phyloP scores from a whole-genome alignment of 2,888 invertebrate genomes.

The Chesias legatella region DNA sequence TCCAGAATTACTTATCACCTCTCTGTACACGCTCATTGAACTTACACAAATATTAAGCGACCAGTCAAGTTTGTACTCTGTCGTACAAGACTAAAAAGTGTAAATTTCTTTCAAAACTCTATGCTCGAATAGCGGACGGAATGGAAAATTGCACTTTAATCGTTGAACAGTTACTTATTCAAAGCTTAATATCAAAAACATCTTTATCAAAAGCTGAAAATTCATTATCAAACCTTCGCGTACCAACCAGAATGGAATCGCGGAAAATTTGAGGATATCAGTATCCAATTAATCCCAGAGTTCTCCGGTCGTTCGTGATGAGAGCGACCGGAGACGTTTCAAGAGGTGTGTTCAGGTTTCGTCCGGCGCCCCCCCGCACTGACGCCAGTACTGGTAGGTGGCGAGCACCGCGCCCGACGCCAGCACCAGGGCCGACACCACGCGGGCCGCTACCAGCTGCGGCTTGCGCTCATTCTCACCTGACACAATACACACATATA shows the following conservation, averaged over 20 bases:
- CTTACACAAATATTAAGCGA: slow-evolving; percentile 8
- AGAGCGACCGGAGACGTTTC: no score
- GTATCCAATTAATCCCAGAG: no score
- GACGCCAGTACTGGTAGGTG: slow-evolving; percentile 36
- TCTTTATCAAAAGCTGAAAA: neutral
- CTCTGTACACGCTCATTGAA: slow-evolving; percentile 2
- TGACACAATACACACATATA: slow-evolving; percentile 31
- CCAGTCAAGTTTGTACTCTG: slow-evolving; percentile 22
- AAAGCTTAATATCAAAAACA: neutral
- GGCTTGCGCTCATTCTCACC: slow-evolving; percentile 55
- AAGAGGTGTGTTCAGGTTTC: slow-evolving; percentile 38
- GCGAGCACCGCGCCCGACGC: slow-evolving; percentile 36
- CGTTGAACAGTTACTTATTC: slow-evolving; percentile 11
- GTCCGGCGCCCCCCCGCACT: slow-evolving; percentile 34
- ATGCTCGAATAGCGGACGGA: slow-evolving; percentile 46
- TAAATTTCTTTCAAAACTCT: slow-evolving; percentile 44
- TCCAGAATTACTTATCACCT: neutral
- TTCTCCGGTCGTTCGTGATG: no score
- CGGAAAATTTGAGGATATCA: no score
- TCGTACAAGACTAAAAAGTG: slow-evolving; percentile 19
- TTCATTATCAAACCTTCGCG: no score
- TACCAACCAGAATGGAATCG: no score
- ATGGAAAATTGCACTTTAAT: slow-evolving; percentile 40
- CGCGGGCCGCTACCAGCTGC: slow-evolving; percentile 40
- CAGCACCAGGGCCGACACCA: slow-evolving; percentile 45